Evolutionary conservation across 2,113 vertebrate species (phyloP).

Genomic region (Ranitomeya variabilis): DNA sequence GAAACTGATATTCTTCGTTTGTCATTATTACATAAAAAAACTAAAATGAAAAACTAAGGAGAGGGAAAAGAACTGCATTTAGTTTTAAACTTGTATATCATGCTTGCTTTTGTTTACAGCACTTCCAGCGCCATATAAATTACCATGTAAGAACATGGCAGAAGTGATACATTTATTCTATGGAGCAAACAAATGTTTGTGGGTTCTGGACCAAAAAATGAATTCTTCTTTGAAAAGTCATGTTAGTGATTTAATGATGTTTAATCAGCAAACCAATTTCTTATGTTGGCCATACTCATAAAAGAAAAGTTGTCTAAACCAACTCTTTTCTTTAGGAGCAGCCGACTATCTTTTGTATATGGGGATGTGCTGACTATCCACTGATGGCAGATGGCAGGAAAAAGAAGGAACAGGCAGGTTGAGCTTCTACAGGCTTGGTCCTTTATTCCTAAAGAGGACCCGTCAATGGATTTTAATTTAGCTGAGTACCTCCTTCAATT

Average conservation of each 20-base stretch:
- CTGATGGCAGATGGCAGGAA: too few species aligned
- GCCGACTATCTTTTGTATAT: too few species aligned
- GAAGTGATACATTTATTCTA: background rate
- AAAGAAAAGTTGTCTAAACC: background rate
- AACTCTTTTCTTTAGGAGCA: background rate
- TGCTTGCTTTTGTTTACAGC: background rate
- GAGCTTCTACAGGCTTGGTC: too few species aligned
- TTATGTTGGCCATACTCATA: background rate
- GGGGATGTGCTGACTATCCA: too few species aligned
- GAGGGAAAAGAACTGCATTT: background rate
- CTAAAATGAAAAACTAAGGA: background rate
- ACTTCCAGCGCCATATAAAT: background rate
- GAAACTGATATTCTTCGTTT: too few species aligned
- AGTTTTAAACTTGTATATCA: background rate
- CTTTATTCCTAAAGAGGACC: too few species aligned
- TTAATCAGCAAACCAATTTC: background rate
- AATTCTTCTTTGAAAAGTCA: background rate
- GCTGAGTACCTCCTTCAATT: too few species aligned
- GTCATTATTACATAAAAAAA: background rate
- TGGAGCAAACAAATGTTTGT: conserved; percentile 6
- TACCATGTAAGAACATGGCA: background rate
- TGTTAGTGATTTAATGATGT: background rate
- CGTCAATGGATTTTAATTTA: too few species aligned
- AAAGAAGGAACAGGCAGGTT: too few species aligned
- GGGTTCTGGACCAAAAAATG: background rate